Percentiles rank a stretch among this genome's conserved stretches.
Conservation (phyloP, 2,888 invertebrate species). For the Thecocarcelia acutangulata region DNA sequence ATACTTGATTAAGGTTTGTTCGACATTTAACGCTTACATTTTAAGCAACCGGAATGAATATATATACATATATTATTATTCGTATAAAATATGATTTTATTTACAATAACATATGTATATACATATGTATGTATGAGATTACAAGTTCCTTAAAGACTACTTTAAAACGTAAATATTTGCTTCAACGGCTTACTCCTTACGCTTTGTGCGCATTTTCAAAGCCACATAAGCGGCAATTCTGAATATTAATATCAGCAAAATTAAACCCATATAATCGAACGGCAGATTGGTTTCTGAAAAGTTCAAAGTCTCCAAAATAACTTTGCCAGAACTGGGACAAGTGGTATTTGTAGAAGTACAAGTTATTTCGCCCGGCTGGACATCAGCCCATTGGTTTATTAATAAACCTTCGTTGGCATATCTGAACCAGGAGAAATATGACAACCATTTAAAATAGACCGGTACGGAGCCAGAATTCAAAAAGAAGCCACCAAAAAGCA, state of each 20-base stretch:
- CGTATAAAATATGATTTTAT: constrained; percentile 44
- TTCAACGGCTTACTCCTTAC: constrained; percentile 82
- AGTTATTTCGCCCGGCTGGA: constrained; percentile 87
- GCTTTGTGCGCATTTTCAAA: constrained; percentile 86
- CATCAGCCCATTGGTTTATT: constrained; percentile 93
- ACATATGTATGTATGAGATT: too few species aligned
- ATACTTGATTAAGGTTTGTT: too few species aligned
- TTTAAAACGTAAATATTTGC: too few species aligned
- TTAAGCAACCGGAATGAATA: too few species aligned
- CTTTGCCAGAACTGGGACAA: constrained; percentile 89
- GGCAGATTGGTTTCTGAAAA: constrained; percentile 87
- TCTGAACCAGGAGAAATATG: constrained; percentile 95
- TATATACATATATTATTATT: too few species aligned
- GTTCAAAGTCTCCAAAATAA: constrained; percentile 89
- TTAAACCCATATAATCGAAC: constrained; percentile 87
- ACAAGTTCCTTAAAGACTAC: too few species aligned
- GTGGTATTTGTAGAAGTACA: constrained; percentile 89
- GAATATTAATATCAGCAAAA: constrained; percentile 87
- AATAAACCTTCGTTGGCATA: constrained; percentile 94
- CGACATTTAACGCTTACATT: too few species aligned
- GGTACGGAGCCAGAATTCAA: constrained; percentile 95
- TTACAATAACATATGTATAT: constrained; percentile 30
- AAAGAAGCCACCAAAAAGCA: constrained; percentile 98
- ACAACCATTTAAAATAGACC: constrained; percentile 91
- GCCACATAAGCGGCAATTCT: constrained; percentile 89